Evolutionary conservation across 2,797 vertebrate genomes (phyloP).

Genomic region (Gymnoscopelus braueri): DNA sequence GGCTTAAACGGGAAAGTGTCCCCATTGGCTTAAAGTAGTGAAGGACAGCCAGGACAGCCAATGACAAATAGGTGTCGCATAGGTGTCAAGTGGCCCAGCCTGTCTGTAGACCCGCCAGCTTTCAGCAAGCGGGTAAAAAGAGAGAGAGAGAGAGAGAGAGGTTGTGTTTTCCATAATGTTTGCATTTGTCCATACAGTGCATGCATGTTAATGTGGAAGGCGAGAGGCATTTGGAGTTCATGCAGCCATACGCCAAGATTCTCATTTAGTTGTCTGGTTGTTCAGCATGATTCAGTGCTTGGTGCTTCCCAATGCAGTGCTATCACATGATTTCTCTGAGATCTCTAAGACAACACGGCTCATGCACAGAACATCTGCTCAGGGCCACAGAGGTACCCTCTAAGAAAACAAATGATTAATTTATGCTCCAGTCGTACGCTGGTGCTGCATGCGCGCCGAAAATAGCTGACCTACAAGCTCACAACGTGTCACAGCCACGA

Average conservation of each 20-base stretch:
- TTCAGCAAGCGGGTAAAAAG: too few species aligned
- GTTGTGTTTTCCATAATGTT: background rate
- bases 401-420: conserved; percentile 46
- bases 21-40: too few species aligned
- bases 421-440: too few species aligned
- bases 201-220: background rate
- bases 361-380: conserved; percentile 54
- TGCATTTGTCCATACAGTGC: background rate
- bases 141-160: background rate
- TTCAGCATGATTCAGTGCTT: conserved; percentile 45
- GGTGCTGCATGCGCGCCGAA: too few species aligned
- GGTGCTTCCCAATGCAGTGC: conserved; percentile 50
- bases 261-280: background rate
- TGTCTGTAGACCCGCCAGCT: too few species aligned
- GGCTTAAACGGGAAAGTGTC: too few species aligned
- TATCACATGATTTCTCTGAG: conserved; percentile 61
- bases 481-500: too few species aligned
- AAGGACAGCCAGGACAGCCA: too few species aligned
- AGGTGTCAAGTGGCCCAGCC: too few species aligned
- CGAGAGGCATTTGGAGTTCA: background rate
- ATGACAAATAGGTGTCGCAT: too few species aligned
- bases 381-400: conserved; percentile 41
- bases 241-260: too few species aligned
- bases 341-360: conserved; percentile 57
- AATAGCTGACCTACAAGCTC: too few species aligned